Base-by-base conservation (phyloP, 2,797 vertebrate species). In the Acridotheres tristis region DNA sequence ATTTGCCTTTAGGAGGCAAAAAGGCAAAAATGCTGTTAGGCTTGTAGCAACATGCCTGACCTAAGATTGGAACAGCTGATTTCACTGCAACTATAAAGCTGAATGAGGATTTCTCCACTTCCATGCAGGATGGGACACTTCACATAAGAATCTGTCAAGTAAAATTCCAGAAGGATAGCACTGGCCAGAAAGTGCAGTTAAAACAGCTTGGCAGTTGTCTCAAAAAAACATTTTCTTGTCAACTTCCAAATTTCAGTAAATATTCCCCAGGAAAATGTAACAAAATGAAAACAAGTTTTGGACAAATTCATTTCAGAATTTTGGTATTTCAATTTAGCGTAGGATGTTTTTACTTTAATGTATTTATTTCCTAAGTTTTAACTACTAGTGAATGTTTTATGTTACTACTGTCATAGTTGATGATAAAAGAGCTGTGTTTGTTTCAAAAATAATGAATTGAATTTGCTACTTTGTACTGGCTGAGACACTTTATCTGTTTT, bases 401-500 rank as follows among this genome's bases (percentile, higher is more conserved):
- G 29, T 62, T 66, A 45, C 51, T 94, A 13, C 19, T 65, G 36
- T 16, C 12, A 36, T 47, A 40, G 75, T 43, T 34, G 20, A 50
- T 50, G 22, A 54, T 47, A 81, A 74, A 92, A 72, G 30, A 72
- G 5, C 5, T 59, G 57, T 29, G 22, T 66, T 92, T 79, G 42
- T 82, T 85, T 78, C 1, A 89, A 55, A 90, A 80, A 30, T 42
- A 94, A 87, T 79, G 20, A 92, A 54, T 13, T 62, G 34, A 48
- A 6, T 47, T 77, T 62, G 23, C 36, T 76, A 16, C 42, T 92
- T 73, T 1, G 32, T 68, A 87, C 82, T 22, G 15, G 43, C 27
- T 89, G 67, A 85, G 83, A 59, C 76, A 82, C 85, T 84, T 94
- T 82, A 73, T 89, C 88, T 90, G 18, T 67, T 73, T 93, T 78